Percentiles rank a stretch among this genome's conserved stretches.
phyloP scores from a whole-genome alignment of 2,888 invertebrate species.

The Ceramica pisi region DNA sequence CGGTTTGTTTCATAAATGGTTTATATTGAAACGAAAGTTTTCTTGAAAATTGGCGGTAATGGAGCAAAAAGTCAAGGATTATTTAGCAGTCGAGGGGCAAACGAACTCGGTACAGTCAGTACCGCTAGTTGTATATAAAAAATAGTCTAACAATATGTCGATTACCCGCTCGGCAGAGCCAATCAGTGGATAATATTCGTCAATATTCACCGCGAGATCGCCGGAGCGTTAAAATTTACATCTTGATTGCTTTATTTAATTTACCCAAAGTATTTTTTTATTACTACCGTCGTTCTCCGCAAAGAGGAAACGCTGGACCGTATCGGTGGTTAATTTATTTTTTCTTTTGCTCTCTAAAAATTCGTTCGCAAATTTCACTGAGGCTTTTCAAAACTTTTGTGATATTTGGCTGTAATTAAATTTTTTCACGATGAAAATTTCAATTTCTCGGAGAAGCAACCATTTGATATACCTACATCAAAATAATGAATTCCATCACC shows the following conservation, averaged over 20 bases:
- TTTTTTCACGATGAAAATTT: slow-evolving; percentile 36
- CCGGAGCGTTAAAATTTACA: slow-evolving; percentile 78
- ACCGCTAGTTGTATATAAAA: slow-evolving; percentile 82
- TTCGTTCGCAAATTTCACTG: slow-evolving; percentile 67
- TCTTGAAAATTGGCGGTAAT: slow-evolving; percentile 66
- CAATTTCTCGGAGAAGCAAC: slow-evolving; percentile 26
- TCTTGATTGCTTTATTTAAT: slow-evolving; percentile 88
- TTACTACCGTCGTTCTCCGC: too few relatives aligned
- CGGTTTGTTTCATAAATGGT: neutral
- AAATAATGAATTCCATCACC: slow-evolving; percentile 44
- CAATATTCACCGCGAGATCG: slow-evolving; percentile 75
- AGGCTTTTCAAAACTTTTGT: slow-evolving; percentile 55
- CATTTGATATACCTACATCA: slow-evolving; percentile 5
- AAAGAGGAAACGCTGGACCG: slow-evolving; percentile 71
- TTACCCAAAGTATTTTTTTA: slow-evolving; percentile 76
- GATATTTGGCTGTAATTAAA: slow-evolving; percentile 55
- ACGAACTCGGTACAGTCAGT: slow-evolving; percentile 81
- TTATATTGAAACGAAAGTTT: slow-evolving; percentile 67
- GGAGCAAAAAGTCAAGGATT: slow-evolving; percentile 74
- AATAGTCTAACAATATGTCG: slow-evolving; percentile 78
- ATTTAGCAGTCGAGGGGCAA: slow-evolving; percentile 76
- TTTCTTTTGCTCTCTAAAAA: slow-evolving; percentile 56
- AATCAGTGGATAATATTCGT: slow-evolving; percentile 78
- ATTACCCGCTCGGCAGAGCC: slow-evolving; percentile 79
- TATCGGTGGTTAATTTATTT: slow-evolving; percentile 72